Conservation (phyloP, 2,888 invertebrate species). For the Acleris emargana region DNA sequence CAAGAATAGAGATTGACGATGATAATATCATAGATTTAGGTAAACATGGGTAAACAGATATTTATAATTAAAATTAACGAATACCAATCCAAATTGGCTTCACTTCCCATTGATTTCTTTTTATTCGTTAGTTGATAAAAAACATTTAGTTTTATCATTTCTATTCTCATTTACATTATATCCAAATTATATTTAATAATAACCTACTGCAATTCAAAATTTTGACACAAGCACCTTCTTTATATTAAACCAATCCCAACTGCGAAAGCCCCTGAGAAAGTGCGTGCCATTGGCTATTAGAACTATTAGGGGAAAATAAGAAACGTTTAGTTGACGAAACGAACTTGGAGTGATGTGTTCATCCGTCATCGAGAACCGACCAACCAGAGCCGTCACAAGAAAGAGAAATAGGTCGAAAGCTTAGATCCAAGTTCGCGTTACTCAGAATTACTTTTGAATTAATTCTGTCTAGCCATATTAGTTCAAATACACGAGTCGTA, state of each 20-base stretch:
- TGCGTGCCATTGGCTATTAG: constrained; percentile 19
- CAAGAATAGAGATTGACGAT: too few relatives aligned
- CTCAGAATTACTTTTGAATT: constrained; percentile 30
- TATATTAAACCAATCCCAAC: constrained; percentile 22
- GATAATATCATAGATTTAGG: too few relatives aligned
- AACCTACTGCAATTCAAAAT: neutral
- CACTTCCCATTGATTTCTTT: too few relatives aligned
- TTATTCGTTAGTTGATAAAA: too few relatives aligned
- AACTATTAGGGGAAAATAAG: constrained; percentile 15
- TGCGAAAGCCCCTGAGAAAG: constrained; percentile 24
- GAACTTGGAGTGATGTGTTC: constrained; percentile 39
- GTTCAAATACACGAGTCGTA: constrained; percentile 45
- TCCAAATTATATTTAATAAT: neutral
- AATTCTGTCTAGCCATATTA: constrained; percentile 45
- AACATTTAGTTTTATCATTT: too few relatives aligned
- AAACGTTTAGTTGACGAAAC: constrained; percentile 10
- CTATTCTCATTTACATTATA: neutral
- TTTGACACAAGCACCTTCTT: constrained; percentile 12
- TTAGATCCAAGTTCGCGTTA: constrained; percentile 49
- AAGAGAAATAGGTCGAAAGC: constrained; percentile 76
- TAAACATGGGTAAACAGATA: too few relatives aligned
- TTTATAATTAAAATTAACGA: too few relatives aligned
- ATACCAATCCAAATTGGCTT: too few relatives aligned
- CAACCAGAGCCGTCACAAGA: constrained; percentile 61
- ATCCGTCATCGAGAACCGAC: constrained; percentile 42